These are phyloP conservation scores for Dinoponera quadriceps DNA, from an alignment of 1,140 invertebrate species.

Conservation along the genomic window DNA sequence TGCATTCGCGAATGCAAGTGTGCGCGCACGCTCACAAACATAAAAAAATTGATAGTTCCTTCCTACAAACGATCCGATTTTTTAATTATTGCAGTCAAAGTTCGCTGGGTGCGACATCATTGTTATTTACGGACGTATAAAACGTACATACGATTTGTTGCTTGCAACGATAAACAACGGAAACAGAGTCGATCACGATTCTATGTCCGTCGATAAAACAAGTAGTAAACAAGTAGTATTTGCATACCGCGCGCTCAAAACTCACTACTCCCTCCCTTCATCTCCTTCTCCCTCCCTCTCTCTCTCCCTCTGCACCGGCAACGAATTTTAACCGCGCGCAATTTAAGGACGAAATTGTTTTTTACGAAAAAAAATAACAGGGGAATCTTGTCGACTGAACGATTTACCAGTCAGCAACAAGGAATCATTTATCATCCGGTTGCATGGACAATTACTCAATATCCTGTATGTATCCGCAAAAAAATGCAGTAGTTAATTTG, in stretches of 20 bases:
- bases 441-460: slow-evolving; percentile 42
- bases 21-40: background rate
- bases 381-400: slow-evolving; percentile 15
- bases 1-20: background rate
- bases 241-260: slow-evolving; percentile 37
- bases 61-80: slow-evolving; percentile 22
- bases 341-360: slow-evolving; percentile 56
- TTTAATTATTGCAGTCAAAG: slow-evolving; percentile 29
- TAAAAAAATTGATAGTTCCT: slow-evolving; percentile 23
- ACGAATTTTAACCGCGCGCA: slow-evolving; percentile 32
- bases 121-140: slow-evolving; percentile 55
- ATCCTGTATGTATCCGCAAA: slow-evolving; percentile 28
- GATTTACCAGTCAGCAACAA: slow-evolving; percentile 14
- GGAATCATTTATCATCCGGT: slow-evolving; percentile 50
- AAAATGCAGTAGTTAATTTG: background rate
- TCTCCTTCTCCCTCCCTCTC: too few relatives aligned
- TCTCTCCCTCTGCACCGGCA: background rate
- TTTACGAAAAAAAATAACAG: slow-evolving; percentile 3
- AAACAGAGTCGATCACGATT: slow-evolving; percentile 52
- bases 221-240: slow-evolving; percentile 56
- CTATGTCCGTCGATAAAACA: slow-evolving; percentile 54
- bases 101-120: slow-evolving; percentile 18
- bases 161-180: slow-evolving; percentile 52
- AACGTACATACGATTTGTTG: slow-evolving; percentile 49
- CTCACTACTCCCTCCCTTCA: background rate